Conservation (phyloP, 1,140 invertebrate genomes). For the Samia ricini region DNA sequence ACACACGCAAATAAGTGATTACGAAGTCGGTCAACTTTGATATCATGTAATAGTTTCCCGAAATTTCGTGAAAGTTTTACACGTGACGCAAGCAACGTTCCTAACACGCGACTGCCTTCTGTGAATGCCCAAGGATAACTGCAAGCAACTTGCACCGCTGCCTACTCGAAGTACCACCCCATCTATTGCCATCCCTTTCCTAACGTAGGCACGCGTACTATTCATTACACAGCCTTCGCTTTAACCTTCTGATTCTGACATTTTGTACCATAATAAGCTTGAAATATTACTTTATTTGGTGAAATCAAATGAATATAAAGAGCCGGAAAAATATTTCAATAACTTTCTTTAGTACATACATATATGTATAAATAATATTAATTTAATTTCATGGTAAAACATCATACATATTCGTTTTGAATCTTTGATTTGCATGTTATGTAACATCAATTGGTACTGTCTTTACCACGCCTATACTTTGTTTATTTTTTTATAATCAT, state of each 20-base stretch:
- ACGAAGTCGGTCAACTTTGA: constrained; percentile 45
- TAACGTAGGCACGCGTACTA: constrained; percentile 25
- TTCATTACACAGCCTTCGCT: constrained; percentile 42
- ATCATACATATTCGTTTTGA: no score
- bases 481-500: no score
- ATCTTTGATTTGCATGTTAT: no score
- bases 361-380: no score
- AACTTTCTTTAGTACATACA: neutral
- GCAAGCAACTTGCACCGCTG: constrained; percentile 42
- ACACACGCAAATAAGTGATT: constrained; percentile 69
- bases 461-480: no score
- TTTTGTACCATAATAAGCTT: constrained; percentile 20
- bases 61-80: constrained; percentile 67
- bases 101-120: constrained; percentile 34
- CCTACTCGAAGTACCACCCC: constrained; percentile 45
- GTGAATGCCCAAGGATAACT: constrained; percentile 43
- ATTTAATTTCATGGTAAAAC: no score
- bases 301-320: neutral
- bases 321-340: neutral
- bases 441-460: no score
- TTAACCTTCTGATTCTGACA: constrained; percentile 43
- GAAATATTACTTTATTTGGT: neutral
- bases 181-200: constrained; percentile 55
- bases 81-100: constrained; percentile 12
- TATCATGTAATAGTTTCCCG: constrained; percentile 45